Percentiles rank a stretch among this genome's conserved stretches.
Conservation (phyloP, 2,113 vertebrate genomes). For the Pitta sordida region DNA sequence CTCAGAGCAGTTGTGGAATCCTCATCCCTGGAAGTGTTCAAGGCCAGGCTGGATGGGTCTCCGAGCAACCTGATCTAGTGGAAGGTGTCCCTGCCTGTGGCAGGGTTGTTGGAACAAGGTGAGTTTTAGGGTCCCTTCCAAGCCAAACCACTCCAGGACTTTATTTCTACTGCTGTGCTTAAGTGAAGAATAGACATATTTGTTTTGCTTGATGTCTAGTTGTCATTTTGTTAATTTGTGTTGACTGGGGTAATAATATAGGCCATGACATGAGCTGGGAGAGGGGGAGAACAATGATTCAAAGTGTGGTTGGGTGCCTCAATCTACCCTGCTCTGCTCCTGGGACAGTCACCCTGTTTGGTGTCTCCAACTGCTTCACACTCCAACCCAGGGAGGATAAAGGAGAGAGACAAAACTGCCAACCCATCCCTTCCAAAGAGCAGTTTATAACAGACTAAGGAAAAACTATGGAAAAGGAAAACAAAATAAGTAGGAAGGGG, state of each 20-base stretch:
- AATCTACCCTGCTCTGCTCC: neutral
- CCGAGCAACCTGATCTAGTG: fast-evolving
- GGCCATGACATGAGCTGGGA: neutral
- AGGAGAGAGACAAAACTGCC: neutral
- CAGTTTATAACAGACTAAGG: neutral
- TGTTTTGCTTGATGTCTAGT: neutral
- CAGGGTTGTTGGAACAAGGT: neutral
- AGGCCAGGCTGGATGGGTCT: neutral
- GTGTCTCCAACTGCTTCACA: neutral
- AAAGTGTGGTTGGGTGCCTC: neutral
- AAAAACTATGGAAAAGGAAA: neutral
- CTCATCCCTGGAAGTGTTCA: neutral
- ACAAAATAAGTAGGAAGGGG: neutral
- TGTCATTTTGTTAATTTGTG: neutral
- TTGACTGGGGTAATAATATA: fast-evolving
- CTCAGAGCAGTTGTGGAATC: neutral
- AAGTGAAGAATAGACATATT: neutral
- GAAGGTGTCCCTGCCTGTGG: neutral
- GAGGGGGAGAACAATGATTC: neutral
- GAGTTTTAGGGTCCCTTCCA: neutral
- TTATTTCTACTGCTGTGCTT: neutral
- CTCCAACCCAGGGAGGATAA: neutral
- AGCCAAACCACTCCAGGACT: neutral
- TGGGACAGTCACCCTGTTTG: neutral
- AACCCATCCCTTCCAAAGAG: neutral